Evolutionary conservation across 2,797 vertebrate species (phyloP), one percentile per base, ranked within the genome.

Genomic region (Sparus aurata): DNA sequence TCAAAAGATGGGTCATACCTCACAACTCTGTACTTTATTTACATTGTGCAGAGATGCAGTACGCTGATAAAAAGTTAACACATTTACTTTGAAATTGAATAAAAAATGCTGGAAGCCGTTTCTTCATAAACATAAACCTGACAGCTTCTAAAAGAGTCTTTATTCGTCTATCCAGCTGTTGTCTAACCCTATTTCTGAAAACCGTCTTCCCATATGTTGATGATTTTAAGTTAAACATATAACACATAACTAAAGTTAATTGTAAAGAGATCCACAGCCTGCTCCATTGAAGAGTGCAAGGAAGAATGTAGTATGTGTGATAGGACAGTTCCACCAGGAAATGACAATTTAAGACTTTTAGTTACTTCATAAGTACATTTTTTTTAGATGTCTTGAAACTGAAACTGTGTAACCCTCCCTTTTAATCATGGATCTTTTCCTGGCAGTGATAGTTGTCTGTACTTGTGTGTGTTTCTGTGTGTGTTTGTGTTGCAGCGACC

Each of bases 401-500:
- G n/a, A n/a, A n/a, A n/a, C n/a, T n/a, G n/a, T n/a, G n/a, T n/a
- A n/a, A n/a, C n/a, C n/a, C n/a, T n/a, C n/a, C n/a, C n/a, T 38
- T 10, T 15, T 50, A 2, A 23, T 4, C 20, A 34, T 23, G n/a
- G n/a, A 8, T 10, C 4, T 65, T 54, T 45, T 55, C 62, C 34
- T 20, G 45, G 18, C 17, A 45, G 20, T 12, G 0, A 38, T 53
- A 4, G 20, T 12, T 27, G 53, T 55, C 10, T 55, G 12, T 55
- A 23, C 45, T 9, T 9, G 10, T 54, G 65, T 55, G 55, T 60
- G 16, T 18, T 4, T 43, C 17, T 57, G 30, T 30, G 49, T 43
- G 43, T 59, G 63, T 43, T n/a, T 61, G 67, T 53, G 58, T 30
- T n/a, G 70, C 50, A 49, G 74, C 62, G 81, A 73, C 73, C 84